These are phyloP conservation scores for Thymelicus acteon DNA, from an alignment of 2,888 invertebrate genomes.

Conservation along the genomic window DNA sequence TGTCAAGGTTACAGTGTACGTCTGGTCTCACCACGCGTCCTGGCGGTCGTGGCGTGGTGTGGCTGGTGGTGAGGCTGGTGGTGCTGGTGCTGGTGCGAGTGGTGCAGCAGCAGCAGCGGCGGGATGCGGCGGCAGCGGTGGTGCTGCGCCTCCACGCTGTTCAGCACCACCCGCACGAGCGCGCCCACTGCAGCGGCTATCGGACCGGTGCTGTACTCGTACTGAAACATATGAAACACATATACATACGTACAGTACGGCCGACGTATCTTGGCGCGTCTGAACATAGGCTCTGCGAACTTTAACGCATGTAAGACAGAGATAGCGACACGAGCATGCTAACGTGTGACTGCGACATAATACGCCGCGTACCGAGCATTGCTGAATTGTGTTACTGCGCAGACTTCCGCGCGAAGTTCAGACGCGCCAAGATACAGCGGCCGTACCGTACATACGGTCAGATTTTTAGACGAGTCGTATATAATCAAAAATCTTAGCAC, in stretches of 20 bases:
- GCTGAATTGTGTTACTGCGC: no score
- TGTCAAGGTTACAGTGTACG: background rate
- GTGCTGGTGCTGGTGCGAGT: conserved; percentile 53
- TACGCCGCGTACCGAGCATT: no score
- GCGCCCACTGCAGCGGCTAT: conserved; percentile 90
- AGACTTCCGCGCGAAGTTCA: no score
- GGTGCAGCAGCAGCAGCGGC: conserved; percentile 90
- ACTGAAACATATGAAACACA: conserved; percentile 79
- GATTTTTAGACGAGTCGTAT: no score
- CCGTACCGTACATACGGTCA: no score
- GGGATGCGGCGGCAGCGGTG: conserved; percentile 95
- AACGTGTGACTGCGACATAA: no score
- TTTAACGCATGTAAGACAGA: no score
- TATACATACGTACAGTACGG: background rate
- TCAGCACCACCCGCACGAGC: conserved; percentile 94
- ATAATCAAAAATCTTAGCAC: no score
- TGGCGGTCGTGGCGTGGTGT: conserved; percentile 31
- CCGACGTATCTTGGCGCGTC: no score
- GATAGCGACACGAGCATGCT: no score
- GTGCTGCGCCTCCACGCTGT: conserved; percentile 95
- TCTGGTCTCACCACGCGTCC: conserved; percentile 1
- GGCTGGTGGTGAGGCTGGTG: conserved; percentile 59
- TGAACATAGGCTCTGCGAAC: no score
- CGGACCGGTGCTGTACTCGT: conserved; percentile 90
- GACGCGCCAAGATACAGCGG: no score